These are phyloP conservation scores for Crenuchus spilurus DNA, from an alignment of 2,797 vertebrate genomes.

Conservation along the genomic window DNA sequence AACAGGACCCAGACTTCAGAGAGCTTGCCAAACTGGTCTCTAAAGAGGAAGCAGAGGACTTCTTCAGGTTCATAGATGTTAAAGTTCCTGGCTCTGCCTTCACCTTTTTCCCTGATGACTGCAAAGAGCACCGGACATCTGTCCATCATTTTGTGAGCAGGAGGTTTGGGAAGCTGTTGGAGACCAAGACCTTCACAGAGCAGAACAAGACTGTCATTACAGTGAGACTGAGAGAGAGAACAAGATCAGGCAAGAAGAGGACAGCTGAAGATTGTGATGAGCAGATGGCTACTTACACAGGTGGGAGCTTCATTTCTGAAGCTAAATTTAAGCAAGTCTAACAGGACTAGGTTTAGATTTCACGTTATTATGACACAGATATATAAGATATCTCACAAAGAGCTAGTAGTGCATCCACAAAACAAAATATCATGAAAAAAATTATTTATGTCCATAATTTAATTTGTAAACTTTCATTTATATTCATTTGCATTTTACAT, in stretches of 20 bases:
- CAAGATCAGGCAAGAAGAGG: slow-evolving; percentile 77
- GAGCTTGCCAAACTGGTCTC: slow-evolving; percentile 85
- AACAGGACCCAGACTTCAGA: slow-evolving; percentile 83
- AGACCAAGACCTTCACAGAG: slow-evolving; percentile 88
- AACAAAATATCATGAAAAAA: too few species aligned
- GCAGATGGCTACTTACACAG: slow-evolving; percentile 82
- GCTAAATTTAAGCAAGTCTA: too few species aligned
- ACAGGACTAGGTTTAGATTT: too few species aligned
- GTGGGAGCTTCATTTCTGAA: slow-evolving; percentile 73
- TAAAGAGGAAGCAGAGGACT: slow-evolving; percentile 85
- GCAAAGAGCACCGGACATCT: slow-evolving; percentile 87
- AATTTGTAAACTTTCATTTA: too few species aligned
- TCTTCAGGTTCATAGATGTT: slow-evolving; percentile 92
- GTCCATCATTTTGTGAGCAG: slow-evolving; percentile 91
- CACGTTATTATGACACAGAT: too few species aligned
- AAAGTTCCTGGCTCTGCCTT: slow-evolving; percentile 85
- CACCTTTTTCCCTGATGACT: slow-evolving; percentile 83
- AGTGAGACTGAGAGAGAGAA: slow-evolving; percentile 85
- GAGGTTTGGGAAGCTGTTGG: slow-evolving; percentile 90
- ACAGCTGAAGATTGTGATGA: slow-evolving; percentile 67
- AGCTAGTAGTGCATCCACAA: too few species aligned
- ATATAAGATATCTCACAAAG: too few species aligned
- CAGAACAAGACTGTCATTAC: slow-evolving; percentile 72
- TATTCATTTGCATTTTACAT: too few species aligned
- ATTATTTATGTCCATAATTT: too few species aligned